Evolutionary conservation across 30 jellyfish, hydroid and myxozoan species (phyloP).

Genomic region (Mastigias papua): DNA sequence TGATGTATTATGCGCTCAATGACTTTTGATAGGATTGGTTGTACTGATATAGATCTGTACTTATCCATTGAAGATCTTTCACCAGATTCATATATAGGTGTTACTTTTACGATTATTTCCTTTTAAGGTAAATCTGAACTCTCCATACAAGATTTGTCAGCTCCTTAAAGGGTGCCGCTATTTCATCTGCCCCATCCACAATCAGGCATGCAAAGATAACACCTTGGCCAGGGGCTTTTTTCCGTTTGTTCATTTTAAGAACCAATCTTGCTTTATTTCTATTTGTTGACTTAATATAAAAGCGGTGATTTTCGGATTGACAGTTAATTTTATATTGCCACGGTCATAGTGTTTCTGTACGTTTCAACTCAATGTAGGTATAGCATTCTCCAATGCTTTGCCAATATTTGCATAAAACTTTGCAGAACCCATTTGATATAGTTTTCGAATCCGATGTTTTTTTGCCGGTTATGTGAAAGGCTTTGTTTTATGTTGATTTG

Average conservation of each 20-base stretch:
- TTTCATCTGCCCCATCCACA: constrained; percentile 62
- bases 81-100: constrained; percentile 53
- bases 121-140: constrained; percentile 22
- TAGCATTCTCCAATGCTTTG: constrained; percentile 28
- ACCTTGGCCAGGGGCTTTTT: constrained; percentile 47
- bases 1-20: constrained; percentile 50
- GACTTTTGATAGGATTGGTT: constrained; percentile 50
- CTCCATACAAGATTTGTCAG: constrained; percentile 21
- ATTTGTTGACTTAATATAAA: constrained; percentile 29
- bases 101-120: constrained; percentile 45
- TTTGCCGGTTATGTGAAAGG: constrained; percentile 41
- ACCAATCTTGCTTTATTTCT: constrained; percentile 25
- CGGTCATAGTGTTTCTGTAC: constrained; percentile 42
- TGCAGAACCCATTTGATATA: constrained; percentile 54
- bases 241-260: no score
- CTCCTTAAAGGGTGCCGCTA: constrained; percentile 33
- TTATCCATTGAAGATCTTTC: constrained; percentile 48
- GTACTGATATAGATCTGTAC: constrained; percentile 43
- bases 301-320: constrained; percentile 44
- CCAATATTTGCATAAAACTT: constrained; percentile 58
- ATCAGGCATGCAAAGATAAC: constrained; percentile 43
- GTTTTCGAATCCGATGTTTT: constrained; percentile 58
- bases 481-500: constrained; percentile 27
- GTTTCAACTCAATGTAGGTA: neutral
- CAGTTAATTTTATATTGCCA: constrained; percentile 13